These are phyloP conservation scores for Boulengeromyrus knoepffleri DNA, from an alignment of 2,113 vertebrate genomes.

Conservation along the genomic window DNA sequence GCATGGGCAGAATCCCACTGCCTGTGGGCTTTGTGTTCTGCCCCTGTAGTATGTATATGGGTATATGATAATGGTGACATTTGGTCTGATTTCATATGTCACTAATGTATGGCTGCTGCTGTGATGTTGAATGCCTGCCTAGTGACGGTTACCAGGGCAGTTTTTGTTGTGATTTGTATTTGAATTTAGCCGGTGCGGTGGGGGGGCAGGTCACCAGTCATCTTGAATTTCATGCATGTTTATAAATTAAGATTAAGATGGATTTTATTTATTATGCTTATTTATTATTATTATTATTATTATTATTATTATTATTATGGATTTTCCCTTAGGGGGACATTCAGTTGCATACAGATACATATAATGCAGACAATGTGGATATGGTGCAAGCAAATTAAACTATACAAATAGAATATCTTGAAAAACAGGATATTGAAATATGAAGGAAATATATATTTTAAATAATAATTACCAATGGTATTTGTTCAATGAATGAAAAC, in stretches of 20 bases:
- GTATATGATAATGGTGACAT: not conserved
- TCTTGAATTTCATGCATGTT: not conserved
- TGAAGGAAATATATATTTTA: not conserved
- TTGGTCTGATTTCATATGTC: not conserved
- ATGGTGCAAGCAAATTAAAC: not conserved
- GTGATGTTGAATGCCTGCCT: not conserved
- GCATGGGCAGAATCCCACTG: not conserved
- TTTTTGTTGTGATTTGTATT: not conserved
- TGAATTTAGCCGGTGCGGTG: not conserved
- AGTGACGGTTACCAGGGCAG: not conserved
- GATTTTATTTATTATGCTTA: not conserved
- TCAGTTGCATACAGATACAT: not conserved
- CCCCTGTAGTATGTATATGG: not conserved
- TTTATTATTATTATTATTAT: too few species aligned
- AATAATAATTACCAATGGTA: not conserved
- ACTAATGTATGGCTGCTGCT: not conserved
- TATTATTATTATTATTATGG: too few species aligned
- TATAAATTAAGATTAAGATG: not conserved
- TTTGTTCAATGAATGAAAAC: not conserved
- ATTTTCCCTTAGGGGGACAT: not conserved
- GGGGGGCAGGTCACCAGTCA: not conserved
- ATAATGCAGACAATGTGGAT: not conserved
- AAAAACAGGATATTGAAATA: not conserved
- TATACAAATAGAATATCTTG: not conserved
- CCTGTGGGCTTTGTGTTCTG: not conserved